Percentiles rank a stretch among this genome's conserved stretches.
Conservation (phyloP, 2,888 invertebrate species). For the Platerodrilus igneus region DNA sequence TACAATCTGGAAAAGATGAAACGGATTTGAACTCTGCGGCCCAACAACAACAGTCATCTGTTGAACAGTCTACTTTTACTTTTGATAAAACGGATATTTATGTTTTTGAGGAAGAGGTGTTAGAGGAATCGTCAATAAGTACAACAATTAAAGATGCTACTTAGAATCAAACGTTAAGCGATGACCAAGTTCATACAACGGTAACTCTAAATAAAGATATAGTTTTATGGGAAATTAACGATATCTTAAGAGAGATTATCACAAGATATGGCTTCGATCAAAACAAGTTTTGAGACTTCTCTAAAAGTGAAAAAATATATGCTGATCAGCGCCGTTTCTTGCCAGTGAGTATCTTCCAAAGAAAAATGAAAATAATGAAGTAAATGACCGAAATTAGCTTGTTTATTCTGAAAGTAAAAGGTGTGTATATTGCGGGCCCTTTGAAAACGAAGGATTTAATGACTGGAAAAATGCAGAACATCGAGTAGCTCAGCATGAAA, state of each 20-base stretch:
- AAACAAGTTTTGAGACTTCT: constrained; percentile 20
- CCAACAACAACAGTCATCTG: too few species aligned
- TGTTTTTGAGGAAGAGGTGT: too few species aligned
- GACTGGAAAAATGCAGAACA: constrained; percentile 31
- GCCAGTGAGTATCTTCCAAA: constrained; percentile 6
- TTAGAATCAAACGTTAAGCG: constrained; percentile 12
- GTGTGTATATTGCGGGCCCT: too few species aligned
- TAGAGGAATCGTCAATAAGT: too few species aligned
- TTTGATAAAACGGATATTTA: too few species aligned
- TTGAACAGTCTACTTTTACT: too few species aligned
- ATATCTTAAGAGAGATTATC: constrained; percentile 17
- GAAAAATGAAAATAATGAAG: constrained; percentile 11
- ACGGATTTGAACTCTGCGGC: too few species aligned
- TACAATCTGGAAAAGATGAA: too few species aligned
- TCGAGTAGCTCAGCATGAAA: constrained; percentile 28
- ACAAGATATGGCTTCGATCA: constrained; percentile 23
- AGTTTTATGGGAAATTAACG: constrained; percentile 23
- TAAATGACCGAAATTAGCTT: constrained; percentile 20
- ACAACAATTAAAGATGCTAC: too few species aligned
- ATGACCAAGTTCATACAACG: constrained; percentile 15
- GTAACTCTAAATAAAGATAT: constrained; percentile 25
- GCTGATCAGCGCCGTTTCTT: constrained; percentile 17
- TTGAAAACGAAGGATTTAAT: constrained; percentile 29
- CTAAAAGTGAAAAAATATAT: constrained; percentile 19
- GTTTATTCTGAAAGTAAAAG: constrained; percentile 21